phyloP scores from a whole-genome alignment of 1,140 invertebrate genomes.

The Bemisia tabaci region DNA sequence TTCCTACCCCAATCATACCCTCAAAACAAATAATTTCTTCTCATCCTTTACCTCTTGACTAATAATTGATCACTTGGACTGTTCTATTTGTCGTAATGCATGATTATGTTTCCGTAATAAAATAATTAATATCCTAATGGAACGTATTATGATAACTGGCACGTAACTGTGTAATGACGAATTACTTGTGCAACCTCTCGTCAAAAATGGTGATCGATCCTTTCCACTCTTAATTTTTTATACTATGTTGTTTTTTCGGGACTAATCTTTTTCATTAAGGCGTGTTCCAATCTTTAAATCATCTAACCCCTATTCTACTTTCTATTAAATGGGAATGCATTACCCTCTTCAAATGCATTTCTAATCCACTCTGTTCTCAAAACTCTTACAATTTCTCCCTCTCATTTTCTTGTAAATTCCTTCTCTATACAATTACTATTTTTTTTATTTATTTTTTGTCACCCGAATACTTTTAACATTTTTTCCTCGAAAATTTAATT shows the following conservation, averaged over 20 bases:
- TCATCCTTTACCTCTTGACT: conserved; percentile 14
- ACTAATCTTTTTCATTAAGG: background rate
- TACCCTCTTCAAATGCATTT: background rate
- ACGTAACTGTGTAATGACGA: too few relatives aligned
- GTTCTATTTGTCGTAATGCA: conserved; percentile 22
- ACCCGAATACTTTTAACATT: conserved; percentile 12
- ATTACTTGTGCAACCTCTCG: too few relatives aligned
- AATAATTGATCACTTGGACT: conserved; percentile 24
- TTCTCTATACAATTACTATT: background rate
- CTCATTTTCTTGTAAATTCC: background rate
- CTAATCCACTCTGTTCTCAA: background rate
- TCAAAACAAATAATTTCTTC: conserved; percentile 32
- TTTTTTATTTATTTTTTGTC: background rate
- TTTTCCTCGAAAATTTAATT: conserved; percentile 11
- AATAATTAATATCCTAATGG: too few relatives aligned
- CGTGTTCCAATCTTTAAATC: background rate
- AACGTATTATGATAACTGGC: too few relatives aligned
- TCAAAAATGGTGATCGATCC: background rate
- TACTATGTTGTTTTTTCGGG: background rate
- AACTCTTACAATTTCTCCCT: background rate
- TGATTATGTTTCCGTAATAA: too few relatives aligned
- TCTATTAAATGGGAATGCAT: background rate
- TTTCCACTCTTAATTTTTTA: background rate
- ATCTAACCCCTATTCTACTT: background rate
- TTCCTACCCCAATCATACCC: conserved; percentile 36